These are phyloP conservation scores for Neogobius melanostomus DNA, from an alignment of 2,113 vertebrate genomes.

Conservation along the genomic window DNA sequence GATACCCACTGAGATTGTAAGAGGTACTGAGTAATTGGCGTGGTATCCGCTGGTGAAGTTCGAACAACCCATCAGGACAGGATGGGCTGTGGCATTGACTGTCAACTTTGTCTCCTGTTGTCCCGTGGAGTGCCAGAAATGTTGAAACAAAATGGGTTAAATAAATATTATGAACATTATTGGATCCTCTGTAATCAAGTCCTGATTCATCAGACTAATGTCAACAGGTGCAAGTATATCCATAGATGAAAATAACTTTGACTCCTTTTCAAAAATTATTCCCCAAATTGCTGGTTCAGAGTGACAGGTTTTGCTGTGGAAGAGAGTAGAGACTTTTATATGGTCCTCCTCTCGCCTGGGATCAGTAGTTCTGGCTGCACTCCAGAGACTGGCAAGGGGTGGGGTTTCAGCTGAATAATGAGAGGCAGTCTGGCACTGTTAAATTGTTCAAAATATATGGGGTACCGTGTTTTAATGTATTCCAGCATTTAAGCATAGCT, in stretches of 20 bases:
- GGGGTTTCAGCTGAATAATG: slow-evolving; percentile 54
- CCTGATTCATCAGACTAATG: slow-evolving; percentile 22
- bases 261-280: not conserved
- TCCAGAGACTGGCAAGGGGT: slow-evolving; percentile 50
- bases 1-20: slow-evolving; percentile 71
- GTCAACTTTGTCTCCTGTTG: slow-evolving; percentile 16
- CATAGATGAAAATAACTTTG: slow-evolving; percentile 6
- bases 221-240: slow-evolving; percentile 13
- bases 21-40: slow-evolving; percentile 26
- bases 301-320: slow-evolving; percentile 42
- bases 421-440: slow-evolving; percentile 28
- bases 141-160: slow-evolving; percentile 15
- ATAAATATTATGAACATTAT: not conserved
- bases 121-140: slow-evolving; percentile 15
- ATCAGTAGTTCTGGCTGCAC: slow-evolving; percentile 47
- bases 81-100: slow-evolving; percentile 27
- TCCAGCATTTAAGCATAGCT: no score
- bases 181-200: not conserved
- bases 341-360: slow-evolving; percentile 43
- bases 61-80: slow-evolving; percentile 63
- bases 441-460: not conserved
- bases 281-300: slow-evolving; percentile 27
- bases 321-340: slow-evolving; percentile 58
- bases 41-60: slow-evolving; percentile 55
- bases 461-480: no score